These are phyloP conservation scores for Gallirallus australis DNA, from an alignment of 2,797 vertebrate species.

Conservation along the genomic window DNA sequence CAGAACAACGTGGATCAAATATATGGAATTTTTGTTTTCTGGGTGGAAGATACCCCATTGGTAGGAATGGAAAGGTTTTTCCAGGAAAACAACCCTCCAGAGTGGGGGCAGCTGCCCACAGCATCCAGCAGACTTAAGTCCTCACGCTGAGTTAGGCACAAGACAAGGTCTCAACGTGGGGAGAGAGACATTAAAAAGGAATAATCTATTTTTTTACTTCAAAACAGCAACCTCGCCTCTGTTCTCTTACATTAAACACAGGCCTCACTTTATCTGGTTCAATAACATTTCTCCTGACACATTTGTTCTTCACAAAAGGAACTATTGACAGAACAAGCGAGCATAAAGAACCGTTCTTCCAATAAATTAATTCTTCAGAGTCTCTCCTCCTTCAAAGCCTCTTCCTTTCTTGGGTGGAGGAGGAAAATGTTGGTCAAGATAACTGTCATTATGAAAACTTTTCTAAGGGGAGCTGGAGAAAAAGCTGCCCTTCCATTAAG, in stretches of 20 bases:
- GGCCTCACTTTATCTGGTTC: not conserved
- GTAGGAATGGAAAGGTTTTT: not conserved
- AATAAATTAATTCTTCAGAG: conserved; percentile 7
- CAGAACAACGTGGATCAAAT: not conserved
- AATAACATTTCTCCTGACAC: conserved; percentile 34
- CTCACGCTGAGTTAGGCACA: not conserved
- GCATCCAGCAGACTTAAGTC: not conserved
- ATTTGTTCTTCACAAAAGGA: conserved; percentile 18
- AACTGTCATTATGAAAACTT: not conserved
- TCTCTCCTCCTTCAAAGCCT: not conserved
- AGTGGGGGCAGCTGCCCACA: not conserved
- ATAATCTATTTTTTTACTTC: conserved; percentile 2
- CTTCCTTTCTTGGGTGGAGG: not conserved
- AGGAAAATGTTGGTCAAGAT: not conserved
- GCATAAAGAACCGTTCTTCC: conserved; percentile 13
- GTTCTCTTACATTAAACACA: not conserved
- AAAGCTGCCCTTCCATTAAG: not conserved
- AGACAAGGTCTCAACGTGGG: not conserved
- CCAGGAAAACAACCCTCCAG: not conserved
- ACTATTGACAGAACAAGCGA: not conserved
- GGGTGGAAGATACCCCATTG: not conserved
- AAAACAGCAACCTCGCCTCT: not conserved
- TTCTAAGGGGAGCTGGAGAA: not conserved
- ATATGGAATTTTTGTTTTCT: rapidly evolving
- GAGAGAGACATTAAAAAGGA: not conserved